Evolutionary conservation across 2,888 invertebrate genomes (phyloP).

Genomic region (Achlya flavicornis): DNA sequence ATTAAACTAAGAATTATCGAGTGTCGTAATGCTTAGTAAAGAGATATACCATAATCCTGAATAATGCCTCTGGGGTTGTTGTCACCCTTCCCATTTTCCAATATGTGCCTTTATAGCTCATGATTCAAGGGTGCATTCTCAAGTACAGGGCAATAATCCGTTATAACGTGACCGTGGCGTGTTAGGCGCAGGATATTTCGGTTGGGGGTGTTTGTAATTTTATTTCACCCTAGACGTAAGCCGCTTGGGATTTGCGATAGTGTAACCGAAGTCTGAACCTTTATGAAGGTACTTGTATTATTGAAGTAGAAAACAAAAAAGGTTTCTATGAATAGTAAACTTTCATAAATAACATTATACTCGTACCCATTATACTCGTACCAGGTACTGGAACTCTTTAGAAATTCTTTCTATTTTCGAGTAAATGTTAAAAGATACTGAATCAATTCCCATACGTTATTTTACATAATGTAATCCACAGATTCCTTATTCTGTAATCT

Average conservation of each 20-base stretch:
- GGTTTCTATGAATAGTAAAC: neutral
- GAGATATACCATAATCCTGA: conserved; percentile 74
- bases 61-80: conserved; percentile 64
- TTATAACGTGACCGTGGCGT: conserved; percentile 69
- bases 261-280: conserved; percentile 43
- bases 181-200: conserved; percentile 42
- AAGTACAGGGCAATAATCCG: conserved; percentile 76
- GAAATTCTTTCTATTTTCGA: no score
- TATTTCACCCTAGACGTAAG: conserved; percentile 55
- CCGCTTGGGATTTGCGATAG: conserved; percentile 52
- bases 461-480: neutral
- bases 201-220: conserved; percentile 64
- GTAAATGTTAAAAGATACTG: no score
- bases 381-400: no score
- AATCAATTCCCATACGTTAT: no score
- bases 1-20: conserved; percentile 69
- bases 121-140: conserved; percentile 70
- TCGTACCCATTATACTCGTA: no score
- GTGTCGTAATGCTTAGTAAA: conserved; percentile 70
- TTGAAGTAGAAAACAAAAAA: conserved; percentile 18
- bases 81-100: conserved; percentile 59
- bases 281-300: conserved; percentile 25
- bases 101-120: conserved; percentile 56
- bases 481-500: no score
- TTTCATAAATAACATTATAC: no score